Percentiles rank a stretch among this genome's conserved stretches.
These are phyloP conservation scores for Chamaea fasciata DNA, from an alignment of 2,113 vertebrate species.

Conservation along the genomic window DNA sequence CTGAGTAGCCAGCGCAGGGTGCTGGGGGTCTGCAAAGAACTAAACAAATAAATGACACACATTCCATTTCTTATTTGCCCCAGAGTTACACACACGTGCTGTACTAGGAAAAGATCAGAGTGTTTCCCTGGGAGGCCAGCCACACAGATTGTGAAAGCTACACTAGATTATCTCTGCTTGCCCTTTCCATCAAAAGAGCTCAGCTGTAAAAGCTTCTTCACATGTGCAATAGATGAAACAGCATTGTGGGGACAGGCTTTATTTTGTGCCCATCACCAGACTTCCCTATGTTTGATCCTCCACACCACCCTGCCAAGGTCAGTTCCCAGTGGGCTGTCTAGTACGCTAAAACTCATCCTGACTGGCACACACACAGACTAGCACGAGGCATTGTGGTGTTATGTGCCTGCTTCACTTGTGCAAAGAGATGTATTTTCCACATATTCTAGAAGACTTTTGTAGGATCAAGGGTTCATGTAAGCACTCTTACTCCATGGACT, in stretches of 20 bases:
- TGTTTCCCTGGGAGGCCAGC: conserved; percentile 1
- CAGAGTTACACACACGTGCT: not conserved
- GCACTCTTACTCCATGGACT: not conserved
- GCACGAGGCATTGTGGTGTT: rapidly evolving
- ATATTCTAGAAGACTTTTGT: not conserved
- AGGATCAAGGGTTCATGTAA: not conserved
- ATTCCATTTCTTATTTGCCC: conserved; percentile 27
- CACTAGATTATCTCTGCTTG: not conserved
- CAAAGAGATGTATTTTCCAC: not conserved
- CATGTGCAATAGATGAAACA: not conserved
- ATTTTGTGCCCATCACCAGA: not conserved
- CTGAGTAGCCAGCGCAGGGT: not conserved
- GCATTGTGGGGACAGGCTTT: not conserved
- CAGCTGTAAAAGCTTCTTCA: conserved; percentile 23
- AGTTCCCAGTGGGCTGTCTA: not conserved
- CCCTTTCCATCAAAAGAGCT: not conserved
- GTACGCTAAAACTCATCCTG: not conserved
- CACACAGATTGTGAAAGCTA: conserved; percentile 14
- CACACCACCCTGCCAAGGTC: not conserved
- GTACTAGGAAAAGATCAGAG: not conserved
- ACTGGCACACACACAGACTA: not conserved
- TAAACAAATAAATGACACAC: conserved; percentile 50
- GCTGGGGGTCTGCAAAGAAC: not conserved
- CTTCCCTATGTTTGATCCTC: not conserved
- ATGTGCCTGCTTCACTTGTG: not conserved